A percentile compares a stretch with the other conserved stretches of the same genome.
Conservation (phyloP, 2,888 invertebrate genomes). For the Ormyrus thymus region DNA sequence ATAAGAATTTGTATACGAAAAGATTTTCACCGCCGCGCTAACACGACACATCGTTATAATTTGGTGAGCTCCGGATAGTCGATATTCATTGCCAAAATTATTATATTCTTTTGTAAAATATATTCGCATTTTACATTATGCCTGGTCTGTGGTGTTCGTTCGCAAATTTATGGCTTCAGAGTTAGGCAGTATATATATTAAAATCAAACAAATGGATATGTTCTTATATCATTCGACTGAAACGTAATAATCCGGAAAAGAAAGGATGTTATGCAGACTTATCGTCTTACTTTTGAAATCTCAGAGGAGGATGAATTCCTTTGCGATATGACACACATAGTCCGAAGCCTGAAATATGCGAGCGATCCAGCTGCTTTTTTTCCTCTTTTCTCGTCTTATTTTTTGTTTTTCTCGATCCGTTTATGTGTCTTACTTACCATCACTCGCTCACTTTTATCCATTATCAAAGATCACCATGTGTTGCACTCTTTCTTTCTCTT, state of each 20-base stretch:
- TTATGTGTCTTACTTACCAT: constrained; percentile 5
- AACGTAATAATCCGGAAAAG: no score
- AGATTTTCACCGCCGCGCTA: constrained; percentile 1
- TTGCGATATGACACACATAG: neutral
- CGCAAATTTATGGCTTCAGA: constrained; percentile 48
- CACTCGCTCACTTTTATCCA: constrained; percentile 17
- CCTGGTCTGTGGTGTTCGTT: constrained; percentile 57
- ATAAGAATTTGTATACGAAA: constrained; percentile 38
- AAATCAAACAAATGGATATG: neutral
- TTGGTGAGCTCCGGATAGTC: constrained; percentile 46
- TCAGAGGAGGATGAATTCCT: neutral
- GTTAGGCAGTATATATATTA: neutral
- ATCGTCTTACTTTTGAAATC: neutral
- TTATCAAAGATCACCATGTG: constrained; percentile 34
- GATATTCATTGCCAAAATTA: constrained; percentile 61
- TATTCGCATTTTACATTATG: constrained; percentile 64
- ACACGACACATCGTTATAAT: constrained; percentile 17
- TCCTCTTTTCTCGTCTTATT: constrained; percentile 37
- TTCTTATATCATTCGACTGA: no score
- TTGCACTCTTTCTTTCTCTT: constrained; percentile 49
- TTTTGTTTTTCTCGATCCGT: constrained; percentile 22
- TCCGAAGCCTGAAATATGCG: constrained; percentile 48
- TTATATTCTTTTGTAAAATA: constrained; percentile 65
- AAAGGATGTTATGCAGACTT: neutral
- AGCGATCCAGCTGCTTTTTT: constrained; percentile 58